phyloP scores from a whole-genome alignment of 1,140 invertebrate genomes.

The Metaphire vulgaris region DNA sequence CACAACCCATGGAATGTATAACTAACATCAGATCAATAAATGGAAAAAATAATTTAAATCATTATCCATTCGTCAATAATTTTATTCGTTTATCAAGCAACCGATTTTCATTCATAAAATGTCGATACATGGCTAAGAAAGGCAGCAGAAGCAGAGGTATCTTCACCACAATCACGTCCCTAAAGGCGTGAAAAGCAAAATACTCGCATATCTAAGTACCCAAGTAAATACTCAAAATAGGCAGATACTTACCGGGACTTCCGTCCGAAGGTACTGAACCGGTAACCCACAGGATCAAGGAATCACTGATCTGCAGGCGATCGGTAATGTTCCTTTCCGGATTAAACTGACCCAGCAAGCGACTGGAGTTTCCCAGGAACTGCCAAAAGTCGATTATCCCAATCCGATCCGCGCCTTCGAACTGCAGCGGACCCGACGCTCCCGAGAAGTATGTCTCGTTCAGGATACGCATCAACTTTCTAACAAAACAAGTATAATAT shows the following conservation, averaged over 20 bases:
- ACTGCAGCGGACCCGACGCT: slow-evolving; percentile 68
- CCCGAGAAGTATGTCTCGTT: slow-evolving; percentile 64
- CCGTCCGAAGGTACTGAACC: not conserved
- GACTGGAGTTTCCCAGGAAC: slow-evolving; percentile 57
- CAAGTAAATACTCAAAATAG: too few relatives aligned
- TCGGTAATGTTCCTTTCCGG: slow-evolving; percentile 54
- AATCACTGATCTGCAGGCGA: slow-evolving; percentile 55
- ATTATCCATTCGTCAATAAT: too few relatives aligned
- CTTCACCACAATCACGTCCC: too few relatives aligned
- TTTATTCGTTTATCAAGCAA: too few relatives aligned
- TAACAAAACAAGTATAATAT: slow-evolving; percentile 33
- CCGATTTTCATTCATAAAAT: too few relatives aligned
- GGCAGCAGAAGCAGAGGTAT: too few relatives aligned
- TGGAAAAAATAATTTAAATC: too few relatives aligned
- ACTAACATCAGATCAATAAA: too few relatives aligned
- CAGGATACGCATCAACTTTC: slow-evolving; percentile 52
- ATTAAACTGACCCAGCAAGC: slow-evolving; percentile 61
- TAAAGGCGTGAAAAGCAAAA: too few relatives aligned
- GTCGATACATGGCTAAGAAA: too few relatives aligned
- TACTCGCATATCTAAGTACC: too few relatives aligned
- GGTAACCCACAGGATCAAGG: slow-evolving; percentile 62
- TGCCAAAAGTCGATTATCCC: slow-evolving; percentile 67
- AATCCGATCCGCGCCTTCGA: slow-evolving; percentile 63
- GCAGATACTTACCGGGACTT: not conserved
- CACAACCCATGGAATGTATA: too few relatives aligned